These are phyloP conservation scores for Synanthedon myopaeformis DNA, from an alignment of 2,888 invertebrate genomes.

Conservation along the genomic window DNA sequence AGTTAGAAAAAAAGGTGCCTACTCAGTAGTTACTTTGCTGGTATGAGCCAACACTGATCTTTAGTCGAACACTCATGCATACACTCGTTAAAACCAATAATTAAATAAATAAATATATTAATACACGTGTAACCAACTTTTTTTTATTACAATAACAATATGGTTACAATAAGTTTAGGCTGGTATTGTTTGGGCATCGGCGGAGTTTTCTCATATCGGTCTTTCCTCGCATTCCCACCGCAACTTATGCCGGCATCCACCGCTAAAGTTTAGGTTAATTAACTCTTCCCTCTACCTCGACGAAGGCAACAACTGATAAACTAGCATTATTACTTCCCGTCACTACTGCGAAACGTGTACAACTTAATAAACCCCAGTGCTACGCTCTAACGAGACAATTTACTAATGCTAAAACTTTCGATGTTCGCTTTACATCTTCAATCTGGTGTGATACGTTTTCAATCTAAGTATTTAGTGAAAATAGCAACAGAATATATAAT, in stretches of 20 bases:
- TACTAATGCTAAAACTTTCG: neutral
- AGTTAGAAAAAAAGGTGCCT: too few relatives aligned
- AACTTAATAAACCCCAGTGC: conserved; percentile 10
- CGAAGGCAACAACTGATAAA: conserved; percentile 31
- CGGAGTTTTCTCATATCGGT: conserved; percentile 50
- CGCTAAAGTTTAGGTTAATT: conserved; percentile 52
- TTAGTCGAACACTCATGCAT: too few relatives aligned
- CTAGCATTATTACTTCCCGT: conserved; percentile 30
- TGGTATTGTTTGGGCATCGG: conserved; percentile 26
- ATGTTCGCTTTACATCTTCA: too few relatives aligned
- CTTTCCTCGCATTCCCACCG: conserved; percentile 22
- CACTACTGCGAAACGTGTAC: conserved; percentile 15
- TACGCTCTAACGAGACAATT: neutral
- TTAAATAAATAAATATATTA: too few relatives aligned
- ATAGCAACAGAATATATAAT: too few relatives aligned
- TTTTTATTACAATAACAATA: conserved; percentile 42
- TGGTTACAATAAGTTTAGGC: conserved; percentile 31
- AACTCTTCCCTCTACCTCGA: conserved; percentile 35
- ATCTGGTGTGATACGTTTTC: too few relatives aligned
- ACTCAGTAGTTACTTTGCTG: too few relatives aligned
- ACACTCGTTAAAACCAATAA: too few relatives aligned
- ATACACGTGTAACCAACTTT: conserved; percentile 3
- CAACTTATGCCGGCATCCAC: conserved; percentile 26
- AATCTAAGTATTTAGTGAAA: too few relatives aligned
- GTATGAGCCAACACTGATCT: too few relatives aligned